A percentile compares a stretch with the other conserved stretches of the same genome.
Evolutionary conservation across 2,888 invertebrate genomes (phyloP).

Genomic region (Brachyptera risi): DNA sequence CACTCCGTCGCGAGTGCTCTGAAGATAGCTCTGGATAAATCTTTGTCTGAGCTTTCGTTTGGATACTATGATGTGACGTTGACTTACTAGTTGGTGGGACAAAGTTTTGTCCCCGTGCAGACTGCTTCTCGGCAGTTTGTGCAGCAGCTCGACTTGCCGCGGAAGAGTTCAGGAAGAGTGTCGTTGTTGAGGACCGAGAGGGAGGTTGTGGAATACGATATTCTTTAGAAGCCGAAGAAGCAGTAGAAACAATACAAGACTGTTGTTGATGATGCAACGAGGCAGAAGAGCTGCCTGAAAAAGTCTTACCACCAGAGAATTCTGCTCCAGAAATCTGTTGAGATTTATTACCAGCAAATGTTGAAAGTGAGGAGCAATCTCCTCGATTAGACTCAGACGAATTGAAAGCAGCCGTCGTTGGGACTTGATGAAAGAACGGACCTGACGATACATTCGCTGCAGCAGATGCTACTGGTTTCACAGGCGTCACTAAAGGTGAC

Average conservation of each 20-base stretch:
- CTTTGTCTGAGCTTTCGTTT: constrained; percentile 74
- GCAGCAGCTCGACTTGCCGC: constrained; percentile 43
- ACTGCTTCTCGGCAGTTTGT: constrained; percentile 38
- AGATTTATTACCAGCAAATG: constrained; percentile 23
- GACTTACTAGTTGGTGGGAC: constrained; percentile 48
- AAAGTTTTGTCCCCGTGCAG: constrained; percentile 47
- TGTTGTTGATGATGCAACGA: constrained; percentile 57
- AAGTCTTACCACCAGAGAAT: constrained; percentile 53
- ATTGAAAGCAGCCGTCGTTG: constrained; percentile 51
- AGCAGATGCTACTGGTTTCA: constrained; percentile 49
- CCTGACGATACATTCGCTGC: constrained; percentile 50
- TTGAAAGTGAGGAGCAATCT: constrained; percentile 26
- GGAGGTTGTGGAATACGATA: constrained; percentile 58
- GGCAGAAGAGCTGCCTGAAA: constrained; percentile 42
- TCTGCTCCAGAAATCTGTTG: constrained; percentile 27
- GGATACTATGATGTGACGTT: constrained; percentile 51
- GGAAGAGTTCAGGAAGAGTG: constrained; percentile 24
- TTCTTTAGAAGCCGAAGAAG: constrained; percentile 57
- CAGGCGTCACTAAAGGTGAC: constrained; percentile 45
- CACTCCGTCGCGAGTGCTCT: constrained; percentile 41
- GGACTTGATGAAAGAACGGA: constrained; percentile 61
- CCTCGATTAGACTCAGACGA: constrained; percentile 45
- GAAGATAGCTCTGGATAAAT: constrained; percentile 64
- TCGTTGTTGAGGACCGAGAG: constrained; percentile 41
- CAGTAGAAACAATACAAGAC: constrained; percentile 69